Evolutionary conservation across 1,140 invertebrate species (phyloP), one percentile per base, ranked within the genome.

Genomic region (Helicoverpa zea): DNA sequence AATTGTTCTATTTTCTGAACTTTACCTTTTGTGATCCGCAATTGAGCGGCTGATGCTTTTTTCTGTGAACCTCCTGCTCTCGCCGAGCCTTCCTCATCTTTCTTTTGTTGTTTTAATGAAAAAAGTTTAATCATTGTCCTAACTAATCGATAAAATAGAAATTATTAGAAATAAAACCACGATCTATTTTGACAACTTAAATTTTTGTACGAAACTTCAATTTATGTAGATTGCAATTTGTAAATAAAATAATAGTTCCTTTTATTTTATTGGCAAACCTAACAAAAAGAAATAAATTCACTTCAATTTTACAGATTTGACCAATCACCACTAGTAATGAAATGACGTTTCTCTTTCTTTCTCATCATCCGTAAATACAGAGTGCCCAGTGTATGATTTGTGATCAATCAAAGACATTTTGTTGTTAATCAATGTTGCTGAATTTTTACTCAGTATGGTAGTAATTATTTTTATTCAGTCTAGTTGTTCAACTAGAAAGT

Each of bases 91-190:
- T 98, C 98, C 85, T 98, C 98, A 96, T 99, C 98, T 96, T 99
- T 99, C 96, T 99, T 99, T 95, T 99, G 98, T 96, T 99, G 98
- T 96, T 99, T 99, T 89, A 99, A 96, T 75, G 98, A 99, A 96
- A 99, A 99, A 95, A 99, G 96, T 97, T 99, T 99, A 94, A 99
- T 99, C 99, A 99, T 99, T 92, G 88, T 95, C 90, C 89, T 95
- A 92, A 89, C 89, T 89, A 89, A 86, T 89, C 84, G 83, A 90
- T 90, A 87, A 89, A 91, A 86, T 89, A 91, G 86, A 92, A 91
- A 87, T 86, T 83, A 90, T 91, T 89, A 83, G 84, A 93, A 90
- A 88, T 86, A 83, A 87, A 87, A 87, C 86, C 87, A 87, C 87
- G 84, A 92, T 89, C 89, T 94, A 94, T 94, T 94, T 94, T 94